Conservation (phyloP, 2,888 invertebrate genomes). For the Lordiphosa fenestrarum region DNA sequence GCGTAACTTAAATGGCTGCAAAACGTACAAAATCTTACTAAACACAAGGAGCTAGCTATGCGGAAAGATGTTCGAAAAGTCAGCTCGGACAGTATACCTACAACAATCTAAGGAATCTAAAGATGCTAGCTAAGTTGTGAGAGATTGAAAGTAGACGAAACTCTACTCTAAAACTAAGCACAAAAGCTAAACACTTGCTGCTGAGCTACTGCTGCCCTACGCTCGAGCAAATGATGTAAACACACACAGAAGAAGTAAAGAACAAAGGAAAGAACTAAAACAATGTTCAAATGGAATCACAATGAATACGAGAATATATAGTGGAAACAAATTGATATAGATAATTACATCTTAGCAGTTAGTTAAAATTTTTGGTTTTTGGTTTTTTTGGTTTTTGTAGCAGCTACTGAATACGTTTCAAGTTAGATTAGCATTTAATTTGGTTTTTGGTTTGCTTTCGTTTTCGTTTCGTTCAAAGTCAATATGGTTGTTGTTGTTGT, state of each 20-base stretch:
- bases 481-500: constrained; percentile 20
- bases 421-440: constrained; percentile 37
- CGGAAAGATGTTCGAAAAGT: no score
- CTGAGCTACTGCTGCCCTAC: no score
- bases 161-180: no score
- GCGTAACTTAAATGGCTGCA: no score
- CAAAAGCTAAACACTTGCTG: no score
- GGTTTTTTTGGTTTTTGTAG: constrained; percentile 26
- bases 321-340: constrained; percentile 45
- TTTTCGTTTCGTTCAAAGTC: constrained; percentile 26
- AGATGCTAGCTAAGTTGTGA: no score
- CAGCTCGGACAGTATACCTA: no score
- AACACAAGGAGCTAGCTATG: no score
- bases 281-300: neutral
- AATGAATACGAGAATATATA: constrained; percentile 6
- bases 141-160: no score
- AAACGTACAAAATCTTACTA: no score
- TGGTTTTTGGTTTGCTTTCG: constrained; percentile 21
- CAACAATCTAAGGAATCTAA: no score
- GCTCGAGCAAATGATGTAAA: no score
- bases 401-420: constrained; percentile 57
- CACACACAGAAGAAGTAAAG: neutral
- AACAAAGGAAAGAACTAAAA: neutral
- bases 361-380: constrained; percentile 40
- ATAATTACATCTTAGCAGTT: constrained; percentile 72